Conservation (phyloP, 2,797 vertebrate genomes). For the Erithacus rubecula region DNA sequence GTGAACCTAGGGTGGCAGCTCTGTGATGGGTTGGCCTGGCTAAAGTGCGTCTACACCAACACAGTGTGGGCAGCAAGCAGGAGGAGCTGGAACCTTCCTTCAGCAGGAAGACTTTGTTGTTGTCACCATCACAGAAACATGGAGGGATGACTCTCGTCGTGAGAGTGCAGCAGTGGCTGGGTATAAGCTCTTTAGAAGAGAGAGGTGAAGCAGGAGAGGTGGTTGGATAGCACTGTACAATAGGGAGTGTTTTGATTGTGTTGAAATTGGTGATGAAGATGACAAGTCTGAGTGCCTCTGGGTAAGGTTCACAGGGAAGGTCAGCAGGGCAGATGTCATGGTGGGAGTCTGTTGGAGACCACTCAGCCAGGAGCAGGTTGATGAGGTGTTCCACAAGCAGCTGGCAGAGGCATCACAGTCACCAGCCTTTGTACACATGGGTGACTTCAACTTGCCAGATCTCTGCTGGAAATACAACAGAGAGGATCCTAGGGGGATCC, state of each 20-base stretch:
- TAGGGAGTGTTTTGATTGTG: not conserved
- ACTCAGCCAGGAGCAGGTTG: not conserved
- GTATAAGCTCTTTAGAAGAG: not conserved
- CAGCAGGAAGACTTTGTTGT: not conserved
- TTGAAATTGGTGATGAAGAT: not conserved
- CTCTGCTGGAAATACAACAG: not conserved
- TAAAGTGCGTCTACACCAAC: not conserved
- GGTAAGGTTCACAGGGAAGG: not conserved
- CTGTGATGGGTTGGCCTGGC: rapidly evolving
- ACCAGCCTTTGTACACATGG: not conserved
- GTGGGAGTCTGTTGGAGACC: not conserved
- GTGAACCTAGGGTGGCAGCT: not conserved
- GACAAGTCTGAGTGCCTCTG: not conserved
- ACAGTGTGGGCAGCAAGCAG: not conserved
- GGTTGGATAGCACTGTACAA: not conserved
- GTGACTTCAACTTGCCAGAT: not conserved
- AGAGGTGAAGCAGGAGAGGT: not conserved
- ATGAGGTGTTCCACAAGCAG: rapidly evolving
- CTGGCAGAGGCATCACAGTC: not conserved
- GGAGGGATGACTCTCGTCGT: not conserved
- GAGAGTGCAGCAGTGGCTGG: not conserved
- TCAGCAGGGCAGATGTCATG: rapidly evolving
- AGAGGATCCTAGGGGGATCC: not conserved
- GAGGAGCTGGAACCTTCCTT: not conserved
- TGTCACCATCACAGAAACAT: not conserved